phyloP scores from a whole-genome alignment of 2,888 invertebrate species.

The Brassicogethes aeneus region DNA sequence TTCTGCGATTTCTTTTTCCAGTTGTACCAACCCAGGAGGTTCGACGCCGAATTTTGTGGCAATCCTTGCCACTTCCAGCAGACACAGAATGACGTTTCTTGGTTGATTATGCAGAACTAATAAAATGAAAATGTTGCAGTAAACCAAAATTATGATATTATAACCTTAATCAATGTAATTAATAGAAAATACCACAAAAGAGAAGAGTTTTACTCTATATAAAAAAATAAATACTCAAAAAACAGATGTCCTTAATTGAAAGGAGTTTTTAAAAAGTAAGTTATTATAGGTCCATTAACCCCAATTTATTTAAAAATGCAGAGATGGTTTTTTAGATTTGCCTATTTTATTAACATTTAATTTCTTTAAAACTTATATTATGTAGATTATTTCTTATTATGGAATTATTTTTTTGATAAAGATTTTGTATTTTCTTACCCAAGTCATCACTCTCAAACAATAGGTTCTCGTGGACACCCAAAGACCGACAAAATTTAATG shows the following conservation, averaged over 20 bases:
- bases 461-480: slow-evolving; percentile 79
- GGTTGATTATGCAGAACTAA: slow-evolving; percentile 75
- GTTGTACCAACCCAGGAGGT: slow-evolving; percentile 71
- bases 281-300: background rate
- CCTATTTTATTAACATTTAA: background rate
- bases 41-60: slow-evolving; percentile 71
- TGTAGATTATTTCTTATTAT: background rate
- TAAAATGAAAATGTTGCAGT: slow-evolving; percentile 4
- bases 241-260: no score
- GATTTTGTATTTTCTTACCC: slow-evolving; percentile 45
- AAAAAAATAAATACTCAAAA: no score
- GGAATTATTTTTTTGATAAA: no score
- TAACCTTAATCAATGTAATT: no score
- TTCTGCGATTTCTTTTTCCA: slow-evolving; percentile 79
- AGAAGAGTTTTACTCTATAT: no score
- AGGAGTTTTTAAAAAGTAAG: background rate
- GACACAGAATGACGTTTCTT: slow-evolving; percentile 73
- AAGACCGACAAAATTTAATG: slow-evolving; percentile 73
- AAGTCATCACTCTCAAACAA: slow-evolving; percentile 86
- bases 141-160: background rate
- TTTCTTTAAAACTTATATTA: background rate
- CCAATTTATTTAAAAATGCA: background rate
- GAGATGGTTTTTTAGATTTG: no score
- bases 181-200: no score
- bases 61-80: slow-evolving; percentile 75